These are phyloP conservation scores for Synanceia verrucosa DNA, from an alignment of 2,797 vertebrate species.

Conservation along the genomic window DNA sequence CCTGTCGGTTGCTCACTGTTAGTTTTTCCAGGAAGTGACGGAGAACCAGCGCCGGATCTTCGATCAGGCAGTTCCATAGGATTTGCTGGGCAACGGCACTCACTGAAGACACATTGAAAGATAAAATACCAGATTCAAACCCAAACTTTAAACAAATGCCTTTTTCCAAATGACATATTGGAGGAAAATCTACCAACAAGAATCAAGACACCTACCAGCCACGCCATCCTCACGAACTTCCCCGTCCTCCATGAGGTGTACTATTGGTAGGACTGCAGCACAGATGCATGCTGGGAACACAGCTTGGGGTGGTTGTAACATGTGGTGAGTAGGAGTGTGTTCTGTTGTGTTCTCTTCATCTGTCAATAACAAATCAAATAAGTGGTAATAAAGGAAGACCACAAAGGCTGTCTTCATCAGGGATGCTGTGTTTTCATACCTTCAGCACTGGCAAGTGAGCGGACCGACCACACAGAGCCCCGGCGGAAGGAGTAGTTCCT, in stretches of 20 bases:
- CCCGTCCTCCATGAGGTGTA: conserved; percentile 98
- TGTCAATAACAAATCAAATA: conserved; percentile 48
- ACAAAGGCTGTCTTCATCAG: rapidly evolving
- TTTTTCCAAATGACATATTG: neutral
- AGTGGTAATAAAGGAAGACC: neutral
- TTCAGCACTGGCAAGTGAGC: conserved; percentile 95
- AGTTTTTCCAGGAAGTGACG: conserved; percentile 98
- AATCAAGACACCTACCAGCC: conserved; percentile 88
- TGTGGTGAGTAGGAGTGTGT: conserved; percentile 95
- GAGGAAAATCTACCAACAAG: neutral
- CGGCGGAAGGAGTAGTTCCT: conserved; percentile 98
- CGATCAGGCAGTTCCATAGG: conserved; percentile 98
- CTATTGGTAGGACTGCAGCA: conserved; percentile 96
- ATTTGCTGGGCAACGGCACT: conserved; percentile 98
- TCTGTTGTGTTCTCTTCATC: conserved; percentile 97
- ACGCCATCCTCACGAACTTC: conserved; percentile 97
- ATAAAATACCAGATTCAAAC: neutral
- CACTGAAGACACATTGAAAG: conserved; percentile 77
- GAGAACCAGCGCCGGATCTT: conserved; percentile 96
- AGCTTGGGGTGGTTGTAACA: conserved; percentile 95
- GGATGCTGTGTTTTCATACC: conserved; percentile 74
- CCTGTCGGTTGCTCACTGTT: conserved; percentile 98
- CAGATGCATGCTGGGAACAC: conserved; percentile 99
- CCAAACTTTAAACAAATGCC: no score
- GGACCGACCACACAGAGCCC: conserved; percentile 96